Evolutionary conservation across 2,888 invertebrate genomes (phyloP).

Genomic region (Dolomedes plantarius): DNA sequence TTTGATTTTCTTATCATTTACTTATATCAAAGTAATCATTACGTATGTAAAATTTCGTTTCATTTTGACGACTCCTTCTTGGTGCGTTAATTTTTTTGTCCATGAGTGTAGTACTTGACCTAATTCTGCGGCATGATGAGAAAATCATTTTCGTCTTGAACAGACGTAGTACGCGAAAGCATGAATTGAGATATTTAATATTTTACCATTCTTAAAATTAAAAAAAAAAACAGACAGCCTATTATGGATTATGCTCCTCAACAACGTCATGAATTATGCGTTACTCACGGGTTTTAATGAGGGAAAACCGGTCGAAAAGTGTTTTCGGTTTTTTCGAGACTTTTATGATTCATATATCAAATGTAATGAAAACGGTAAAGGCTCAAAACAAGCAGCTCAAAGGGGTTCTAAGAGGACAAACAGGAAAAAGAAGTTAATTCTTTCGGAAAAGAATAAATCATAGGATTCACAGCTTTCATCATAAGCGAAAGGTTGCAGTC

Average conservation of each 20-base stretch:
- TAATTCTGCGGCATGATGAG: neutral
- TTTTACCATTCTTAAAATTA: neutral
- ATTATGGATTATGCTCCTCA: neutral
- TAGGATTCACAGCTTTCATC: too few species aligned
- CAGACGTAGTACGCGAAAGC: neutral
- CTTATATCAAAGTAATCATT: too few species aligned
- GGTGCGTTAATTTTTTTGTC: too few species aligned
- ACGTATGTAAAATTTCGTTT: too few species aligned
- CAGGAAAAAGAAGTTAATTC: too few species aligned
- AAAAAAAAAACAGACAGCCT: neutral
- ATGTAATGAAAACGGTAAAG: neutral
- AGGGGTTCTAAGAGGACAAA: neutral
- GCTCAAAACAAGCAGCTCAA: neutral
- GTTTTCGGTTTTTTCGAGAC: neutral
- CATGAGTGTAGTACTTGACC: too few species aligned
- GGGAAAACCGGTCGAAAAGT: neutral
- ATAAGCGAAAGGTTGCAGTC: too few species aligned
- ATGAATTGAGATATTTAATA: neutral
- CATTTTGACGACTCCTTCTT: too few species aligned
- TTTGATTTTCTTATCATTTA: too few species aligned
- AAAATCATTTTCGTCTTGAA: neutral
- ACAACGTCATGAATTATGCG: neutral
- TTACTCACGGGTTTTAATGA: neutral
- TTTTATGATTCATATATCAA: conserved; percentile 2
- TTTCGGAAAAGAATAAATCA: too few species aligned